A percentile compares a stretch with the other conserved stretches of the same genome.
phyloP scores from a whole-genome alignment of 2,113 vertebrate species.

The Hippocampus guttulatus region DNA sequence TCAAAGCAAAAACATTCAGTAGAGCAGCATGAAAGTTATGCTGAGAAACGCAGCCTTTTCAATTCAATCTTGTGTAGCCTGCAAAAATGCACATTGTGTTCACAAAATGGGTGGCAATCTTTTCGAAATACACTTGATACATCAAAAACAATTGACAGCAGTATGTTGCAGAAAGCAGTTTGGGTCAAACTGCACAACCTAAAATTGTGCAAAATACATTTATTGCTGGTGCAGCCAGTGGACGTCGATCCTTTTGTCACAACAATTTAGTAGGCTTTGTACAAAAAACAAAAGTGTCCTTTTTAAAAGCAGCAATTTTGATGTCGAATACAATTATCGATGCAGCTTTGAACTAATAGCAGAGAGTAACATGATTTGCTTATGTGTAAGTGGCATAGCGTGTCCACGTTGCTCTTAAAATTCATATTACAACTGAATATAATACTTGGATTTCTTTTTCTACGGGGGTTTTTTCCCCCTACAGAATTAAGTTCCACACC shows the following conservation, averaged over 20 bases:
- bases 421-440: too few relatives aligned
- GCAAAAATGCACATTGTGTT: slow-evolving; percentile 42
- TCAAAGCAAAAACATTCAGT: slow-evolving; percentile 62
- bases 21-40: slow-evolving; percentile 45
- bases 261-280: background rate
- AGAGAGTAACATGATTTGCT: background rate
- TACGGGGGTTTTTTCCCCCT: background rate
- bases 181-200: slow-evolving; percentile 18
- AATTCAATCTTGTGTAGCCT: slow-evolving; percentile 9
- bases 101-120: slow-evolving; percentile 51
- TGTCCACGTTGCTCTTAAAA: too few relatives aligned
- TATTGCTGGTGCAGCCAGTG: slow-evolving; percentile 35
- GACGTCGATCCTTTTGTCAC: background rate
- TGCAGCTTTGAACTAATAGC: background rate
- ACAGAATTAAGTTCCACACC: background rate
- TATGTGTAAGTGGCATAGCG: too few relatives aligned
- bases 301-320: background rate
- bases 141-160: slow-evolving; percentile 30
- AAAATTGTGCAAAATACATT: slow-evolving; percentile 10
- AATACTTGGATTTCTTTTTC: too few relatives aligned
- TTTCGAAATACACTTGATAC: slow-evolving; percentile 34
- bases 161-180: slow-evolving; percentile 36
- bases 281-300: background rate
- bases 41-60: slow-evolving; percentile 36
- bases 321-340: background rate